Evolutionary conservation across 2,888 invertebrate species (phyloP), one percentile per base, ranked within the genome.

Genomic region (Rhyacophila evoluta): DNA sequence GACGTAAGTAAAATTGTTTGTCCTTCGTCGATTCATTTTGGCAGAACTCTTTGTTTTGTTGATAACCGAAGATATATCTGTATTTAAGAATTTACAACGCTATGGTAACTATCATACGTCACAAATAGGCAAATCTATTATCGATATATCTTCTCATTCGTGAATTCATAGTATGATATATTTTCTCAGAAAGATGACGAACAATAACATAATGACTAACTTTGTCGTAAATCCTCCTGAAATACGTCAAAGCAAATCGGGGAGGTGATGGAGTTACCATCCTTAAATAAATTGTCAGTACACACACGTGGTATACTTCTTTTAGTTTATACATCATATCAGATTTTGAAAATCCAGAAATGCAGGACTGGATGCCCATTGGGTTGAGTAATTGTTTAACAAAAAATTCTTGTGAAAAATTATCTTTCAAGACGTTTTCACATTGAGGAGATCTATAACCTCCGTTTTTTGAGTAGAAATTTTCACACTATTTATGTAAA

Each of bases 1-100:
- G 84, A 96, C 95, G 85, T 95, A 95, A 1, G 94, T 94, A 85
- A 94, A 94, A 87, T 94, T 93, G 84, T 93, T 90, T 84, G 91
- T 92, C 84, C 93, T 89, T 83, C 93, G 90, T 73, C 92, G 89
- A 85, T 92, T 91, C 91, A 91, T 91, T 85, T 87, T 90, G 80
- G 55, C 70, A 75, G 78, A 78, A 72, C 25, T 67, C 68, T 74
- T 68, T 37, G 67, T 72, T 38, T 55, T 55, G 55, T 55, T 55
- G 55, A 55, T 55, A 55, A 19, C 10, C 55, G 19, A 55, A 19
- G 19, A 55, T 55, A 19, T 55, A 19, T 55, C 55, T 15, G 19
- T 1, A 55, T 0, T 15, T 3, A 4, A 15, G 2, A 41, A 41
- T 19, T 41, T 11, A 41, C 1, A 41, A 15, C 55, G 25, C 25